Percentiles rank a stretch among this genome's conserved stretches.
phyloP scores from a whole-genome alignment of 30 jellyfish, hydroid and myxozoan species.

The Nemopilema nomurai region DNA sequence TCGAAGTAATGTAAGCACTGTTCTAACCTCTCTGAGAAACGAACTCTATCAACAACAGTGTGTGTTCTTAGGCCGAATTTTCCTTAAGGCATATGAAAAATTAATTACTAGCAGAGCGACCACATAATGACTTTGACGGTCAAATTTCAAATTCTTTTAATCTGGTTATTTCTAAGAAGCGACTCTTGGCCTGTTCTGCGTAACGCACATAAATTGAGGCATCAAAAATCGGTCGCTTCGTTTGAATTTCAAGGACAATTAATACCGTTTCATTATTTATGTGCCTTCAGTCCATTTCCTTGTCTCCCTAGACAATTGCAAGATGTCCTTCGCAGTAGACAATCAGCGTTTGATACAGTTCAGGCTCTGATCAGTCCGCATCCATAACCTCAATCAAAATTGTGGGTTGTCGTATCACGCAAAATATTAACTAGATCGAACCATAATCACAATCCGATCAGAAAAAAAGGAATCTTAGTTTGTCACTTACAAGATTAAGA shows the following conservation, averaged over 20 bases:
- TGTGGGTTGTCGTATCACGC: too few relatives aligned
- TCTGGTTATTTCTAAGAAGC: slow-evolving; percentile 58
- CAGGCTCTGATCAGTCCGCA: too few relatives aligned
- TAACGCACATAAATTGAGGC: slow-evolving; percentile 33
- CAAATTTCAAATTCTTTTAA: slow-evolving; percentile 42
- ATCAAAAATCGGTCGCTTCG: neutral
- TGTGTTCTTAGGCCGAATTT: slow-evolving; percentile 14
- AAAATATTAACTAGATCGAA: too few relatives aligned
- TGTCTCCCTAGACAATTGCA: neutral
- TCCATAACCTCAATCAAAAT: too few relatives aligned
- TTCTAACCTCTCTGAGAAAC: neutral
- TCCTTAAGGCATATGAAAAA: slow-evolving; percentile 21
- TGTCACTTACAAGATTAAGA: too few relatives aligned
- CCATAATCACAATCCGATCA: too few relatives aligned
- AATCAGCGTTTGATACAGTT: too few relatives aligned
- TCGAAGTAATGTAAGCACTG: neutral
- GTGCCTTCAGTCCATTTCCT: neutral
- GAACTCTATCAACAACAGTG: neutral
- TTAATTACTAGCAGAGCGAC: slow-evolving; percentile 13
- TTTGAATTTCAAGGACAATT: slow-evolving; percentile 16
- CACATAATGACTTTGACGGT: slow-evolving; percentile 48
- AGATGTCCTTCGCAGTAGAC: neutral
- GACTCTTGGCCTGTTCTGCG: slow-evolving; percentile 47
- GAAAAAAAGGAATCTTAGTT: too few relatives aligned
- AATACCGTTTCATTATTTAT: slow-evolving; percentile 4